Percentiles rank a stretch among this genome's conserved stretches.
Evolutionary conservation across 2,888 invertebrate genomes (phyloP).

Genomic region (Esperia sulphurella): DNA sequence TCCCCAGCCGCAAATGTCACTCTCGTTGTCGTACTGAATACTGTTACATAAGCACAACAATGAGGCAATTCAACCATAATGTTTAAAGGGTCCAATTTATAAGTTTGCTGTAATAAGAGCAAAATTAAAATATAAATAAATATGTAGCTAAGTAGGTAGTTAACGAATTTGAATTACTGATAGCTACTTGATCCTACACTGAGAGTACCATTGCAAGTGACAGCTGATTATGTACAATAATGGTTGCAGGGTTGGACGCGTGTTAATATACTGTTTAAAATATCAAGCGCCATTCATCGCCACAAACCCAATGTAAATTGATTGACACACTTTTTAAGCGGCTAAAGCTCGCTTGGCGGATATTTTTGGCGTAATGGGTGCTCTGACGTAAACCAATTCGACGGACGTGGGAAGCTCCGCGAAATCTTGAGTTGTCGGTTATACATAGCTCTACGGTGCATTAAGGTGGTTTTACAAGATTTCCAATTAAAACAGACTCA

Average conservation of each 20-base stretch:
- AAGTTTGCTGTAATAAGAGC: background rate
- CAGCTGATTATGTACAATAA: too few species aligned
- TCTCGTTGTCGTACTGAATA: conserved; percentile 43
- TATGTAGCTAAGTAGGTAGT: too few species aligned
- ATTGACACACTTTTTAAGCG: conserved; percentile 67
- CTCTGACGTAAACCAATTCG: conserved; percentile 68
- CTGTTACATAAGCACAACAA: conserved; percentile 42
- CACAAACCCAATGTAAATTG: conserved; percentile 54
- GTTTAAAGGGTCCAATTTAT: too few species aligned
- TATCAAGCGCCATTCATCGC: conserved; percentile 40
- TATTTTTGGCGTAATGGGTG: conserved; percentile 66
- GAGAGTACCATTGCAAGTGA: too few species aligned
- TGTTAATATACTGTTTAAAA: conserved; percentile 11
- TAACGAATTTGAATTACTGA: too few species aligned
- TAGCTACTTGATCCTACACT: too few species aligned
- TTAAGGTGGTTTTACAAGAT: conserved; percentile 35
- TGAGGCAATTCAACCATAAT: conserved; percentile 12
- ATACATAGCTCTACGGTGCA: conserved; percentile 39
- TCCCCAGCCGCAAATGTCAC: conserved; percentile 61
- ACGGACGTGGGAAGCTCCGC: conserved; percentile 56
- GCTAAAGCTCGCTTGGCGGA: conserved; percentile 49
- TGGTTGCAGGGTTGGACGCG: background rate
- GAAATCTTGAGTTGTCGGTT: conserved; percentile 45
- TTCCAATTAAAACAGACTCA: conserved; percentile 20
- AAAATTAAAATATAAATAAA: too few species aligned